These are phyloP conservation scores for Drosophila nigromelanica DNA, from an alignment of 1,140 invertebrate genomes.

Conservation along the genomic window DNA sequence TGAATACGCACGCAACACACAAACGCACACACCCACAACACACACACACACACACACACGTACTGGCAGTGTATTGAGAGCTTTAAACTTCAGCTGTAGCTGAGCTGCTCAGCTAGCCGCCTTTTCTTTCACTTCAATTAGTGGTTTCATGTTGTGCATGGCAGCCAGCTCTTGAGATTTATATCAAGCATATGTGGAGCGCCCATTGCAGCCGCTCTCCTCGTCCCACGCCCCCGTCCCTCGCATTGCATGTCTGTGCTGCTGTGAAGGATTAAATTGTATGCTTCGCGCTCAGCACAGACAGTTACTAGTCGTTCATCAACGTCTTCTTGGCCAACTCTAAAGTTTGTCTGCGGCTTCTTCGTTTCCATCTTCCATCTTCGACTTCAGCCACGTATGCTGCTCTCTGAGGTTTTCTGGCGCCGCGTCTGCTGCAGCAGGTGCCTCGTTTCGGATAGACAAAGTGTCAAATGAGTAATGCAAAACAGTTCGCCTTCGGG, in stretches of 20 bases:
- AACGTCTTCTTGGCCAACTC: constrained; percentile 56
- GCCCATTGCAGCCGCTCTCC: constrained; percentile 4
- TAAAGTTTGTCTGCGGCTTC: constrained; percentile 53
- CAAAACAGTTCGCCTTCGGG: constrained; percentile 53
- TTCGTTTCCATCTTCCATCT: constrained; percentile 25
- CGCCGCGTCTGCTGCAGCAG: constrained; percentile 15
- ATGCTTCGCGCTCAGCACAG: constrained; percentile 34
- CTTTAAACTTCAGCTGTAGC: constrained; percentile 12
- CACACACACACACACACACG: not conserved
- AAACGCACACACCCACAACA: not conserved
- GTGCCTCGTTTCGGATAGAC: constrained; percentile 55
- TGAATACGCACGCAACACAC: constrained; percentile 22
- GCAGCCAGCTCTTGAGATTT: constrained; percentile 74
- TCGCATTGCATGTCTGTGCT: constrained; percentile 46
- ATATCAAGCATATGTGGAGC: constrained; percentile 70
- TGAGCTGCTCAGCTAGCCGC: constrained; percentile 40
- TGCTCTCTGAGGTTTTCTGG: constrained; percentile 46
- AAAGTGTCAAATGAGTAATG: constrained; percentile 82
- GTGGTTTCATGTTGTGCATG: constrained; percentile 77
- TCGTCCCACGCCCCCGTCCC: not conserved
- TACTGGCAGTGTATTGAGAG: not conserved
- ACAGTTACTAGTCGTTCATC: constrained; percentile 63
- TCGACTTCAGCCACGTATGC: not conserved
- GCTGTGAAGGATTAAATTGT: constrained; percentile 69
- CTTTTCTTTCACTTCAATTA: constrained; percentile 78